Percentiles rank a stretch among this genome's conserved stretches.
Conservation (phyloP, 2,113 vertebrate species). For the Microtus oregoni region DNA sequence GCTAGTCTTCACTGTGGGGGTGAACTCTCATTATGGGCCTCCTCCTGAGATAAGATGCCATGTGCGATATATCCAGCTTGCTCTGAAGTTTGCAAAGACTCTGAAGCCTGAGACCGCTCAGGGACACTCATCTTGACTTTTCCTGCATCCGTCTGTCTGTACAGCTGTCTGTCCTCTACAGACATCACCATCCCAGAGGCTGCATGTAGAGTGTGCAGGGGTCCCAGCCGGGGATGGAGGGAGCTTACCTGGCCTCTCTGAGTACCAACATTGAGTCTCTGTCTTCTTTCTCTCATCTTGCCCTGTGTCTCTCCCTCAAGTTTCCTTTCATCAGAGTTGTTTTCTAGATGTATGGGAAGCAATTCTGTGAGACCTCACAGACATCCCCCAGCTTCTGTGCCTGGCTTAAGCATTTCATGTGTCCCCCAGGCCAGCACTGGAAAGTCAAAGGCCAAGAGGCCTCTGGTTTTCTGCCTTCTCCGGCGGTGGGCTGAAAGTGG, state of each 20-base stretch:
- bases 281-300: too few relatives aligned
- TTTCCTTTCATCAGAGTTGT: background rate
- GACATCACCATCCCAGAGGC: accelerated
- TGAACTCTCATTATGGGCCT: background rate
- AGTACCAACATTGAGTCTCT: background rate
- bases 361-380: background rate
- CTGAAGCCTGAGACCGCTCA: background rate
- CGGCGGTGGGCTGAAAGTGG: background rate
- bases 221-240: background rate
- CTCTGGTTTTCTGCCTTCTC: background rate
- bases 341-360: background rate
- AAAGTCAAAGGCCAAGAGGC: background rate
- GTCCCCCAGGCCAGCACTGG: background rate
- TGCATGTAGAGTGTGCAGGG: accelerated
- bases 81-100: background rate
- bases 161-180: background rate
- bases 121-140: background rate
- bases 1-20: too few relatives aligned
- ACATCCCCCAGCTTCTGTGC: background rate
- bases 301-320: background rate
- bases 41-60: background rate
- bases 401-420: background rate
- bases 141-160: background rate
- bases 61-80: background rate
- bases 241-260: background rate